phyloP scores from a whole-genome alignment of 2,113 vertebrate genomes.

The Romanogobio albipinnatus region DNA sequence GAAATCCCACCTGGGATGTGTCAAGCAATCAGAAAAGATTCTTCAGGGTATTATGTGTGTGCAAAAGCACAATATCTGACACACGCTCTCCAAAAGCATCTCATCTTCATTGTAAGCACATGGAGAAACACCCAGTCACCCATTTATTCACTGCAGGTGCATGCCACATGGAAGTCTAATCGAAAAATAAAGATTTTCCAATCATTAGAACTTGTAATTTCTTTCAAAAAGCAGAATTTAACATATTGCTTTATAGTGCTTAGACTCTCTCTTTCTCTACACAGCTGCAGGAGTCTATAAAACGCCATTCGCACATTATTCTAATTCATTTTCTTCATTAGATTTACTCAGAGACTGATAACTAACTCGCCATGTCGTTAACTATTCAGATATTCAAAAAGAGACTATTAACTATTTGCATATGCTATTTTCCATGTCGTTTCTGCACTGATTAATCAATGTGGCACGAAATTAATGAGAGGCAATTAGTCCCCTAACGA shows the following conservation, averaged over 20 bases:
- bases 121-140: neutral
- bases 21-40: constrained; percentile 39
- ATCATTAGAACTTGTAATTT: neutral
- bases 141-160: neutral
- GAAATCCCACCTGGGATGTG: constrained; percentile 18
- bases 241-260: constrained; percentile 5
- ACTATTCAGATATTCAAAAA: constrained; percentile 39
- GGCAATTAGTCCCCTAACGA: constrained; percentile 45
- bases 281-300: constrained; percentile 14
- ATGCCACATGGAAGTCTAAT: neutral
- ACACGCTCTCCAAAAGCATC: neutral
- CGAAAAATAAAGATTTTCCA: neutral
- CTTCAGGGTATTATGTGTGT: constrained; percentile 10
- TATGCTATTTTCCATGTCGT: constrained; percentile 42
- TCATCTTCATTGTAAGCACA: constrained; percentile 11
- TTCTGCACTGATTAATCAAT: constrained; percentile 47
- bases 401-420: constrained; percentile 49
- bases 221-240: neutral
- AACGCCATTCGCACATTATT: neutral
- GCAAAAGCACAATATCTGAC: constrained; percentile 8
- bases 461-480: constrained; percentile 48
- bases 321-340: neutral
- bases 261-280: neutral
- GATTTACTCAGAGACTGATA: constrained; percentile 15
- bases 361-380: constrained; percentile 25